These are phyloP conservation scores for Laupala kohalensis DNA, from an alignment of 1,140 invertebrate genomes.

Conservation along the genomic window DNA sequence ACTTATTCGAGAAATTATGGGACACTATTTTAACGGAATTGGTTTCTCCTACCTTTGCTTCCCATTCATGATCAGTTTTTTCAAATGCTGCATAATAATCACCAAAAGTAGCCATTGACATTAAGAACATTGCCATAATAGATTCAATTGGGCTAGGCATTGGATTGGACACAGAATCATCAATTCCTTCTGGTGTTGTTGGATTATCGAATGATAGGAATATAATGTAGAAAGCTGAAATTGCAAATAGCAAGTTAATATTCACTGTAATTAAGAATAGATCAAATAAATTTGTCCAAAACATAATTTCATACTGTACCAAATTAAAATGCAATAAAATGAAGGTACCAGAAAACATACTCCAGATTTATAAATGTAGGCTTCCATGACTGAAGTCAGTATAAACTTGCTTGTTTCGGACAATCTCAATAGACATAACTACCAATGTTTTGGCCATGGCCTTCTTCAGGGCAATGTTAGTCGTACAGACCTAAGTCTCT, in stretches of 20 bases:
- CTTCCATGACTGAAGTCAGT: too few species aligned
- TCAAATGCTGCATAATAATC: constrained; percentile 85
- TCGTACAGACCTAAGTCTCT: too few species aligned
- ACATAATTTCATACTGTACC: not conserved
- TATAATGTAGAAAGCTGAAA: constrained; percentile 76
- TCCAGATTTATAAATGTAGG: too few species aligned
- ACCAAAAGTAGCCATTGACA: constrained; percentile 93
- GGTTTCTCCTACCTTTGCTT: constrained; percentile 61
- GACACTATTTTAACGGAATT: not conserved
- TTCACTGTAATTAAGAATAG: not conserved
- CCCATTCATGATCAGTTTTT: constrained; percentile 71
- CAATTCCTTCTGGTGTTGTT: constrained; percentile 29
- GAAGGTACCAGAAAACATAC: too few species aligned
- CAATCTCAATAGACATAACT: too few species aligned
- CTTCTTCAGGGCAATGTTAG: too few species aligned
- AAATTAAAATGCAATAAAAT: too few species aligned
- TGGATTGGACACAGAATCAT: constrained; percentile 47
- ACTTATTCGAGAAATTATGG: not conserved
- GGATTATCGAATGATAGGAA: constrained; percentile 75
- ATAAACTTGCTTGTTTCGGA: too few species aligned
- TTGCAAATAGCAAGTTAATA: not conserved
- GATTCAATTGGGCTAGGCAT: constrained; percentile 84
- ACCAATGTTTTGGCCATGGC: too few species aligned
- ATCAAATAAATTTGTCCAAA: not conserved
- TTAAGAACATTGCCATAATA: constrained; percentile 92